Evolutionary conservation across 2,113 vertebrate genomes (phyloP), one percentile per base, ranked within the genome.

Genomic region (Anoura caudifer): DNA sequence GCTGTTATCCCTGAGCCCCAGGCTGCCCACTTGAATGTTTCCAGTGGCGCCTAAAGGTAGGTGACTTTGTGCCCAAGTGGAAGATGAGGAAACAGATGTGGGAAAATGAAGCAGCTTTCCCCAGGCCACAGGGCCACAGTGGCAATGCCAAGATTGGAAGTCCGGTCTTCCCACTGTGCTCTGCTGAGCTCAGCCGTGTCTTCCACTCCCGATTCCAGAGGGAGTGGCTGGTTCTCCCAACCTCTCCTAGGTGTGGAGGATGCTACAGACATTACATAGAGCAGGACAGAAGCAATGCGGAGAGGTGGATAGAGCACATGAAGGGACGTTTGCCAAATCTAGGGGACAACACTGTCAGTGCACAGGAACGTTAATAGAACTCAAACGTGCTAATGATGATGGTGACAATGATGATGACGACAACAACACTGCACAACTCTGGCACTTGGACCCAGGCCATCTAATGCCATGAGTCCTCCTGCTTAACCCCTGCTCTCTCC

Each of bases 391-490:
- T 19, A 10, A 2, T 0, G 65, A 11, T 22, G 20, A 1, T n/a
- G 16, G 5, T 14, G 65, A n/a, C 1, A 26, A 41, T 1, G 38
- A n/a, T 2, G 45, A 3, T 7, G 36, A n/a, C 4, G 20, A 4
- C 1, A 24, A 59, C 7, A 16, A 6, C 0, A 10, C 13, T 0
- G 9, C 20, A 20, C 4, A 28, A 4, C 16, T 3, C 79, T 41
- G 47, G 33, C 54, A 56, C 47, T 38, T 89, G 56, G 69, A 38
- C 63, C 54, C 33, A 50, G n/a, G 24, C 19, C 17, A 4, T 33
- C 33, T 41, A n/a, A 41, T 2, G 54, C n/a, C 63, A 20, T 0
- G 9, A 52, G 75, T 31, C 9, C 9, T 52, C 56, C 2, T 1
- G 12, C n/a, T 24, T 13, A 13, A 41, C 31, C 47, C 5, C 3